These are phyloP conservation scores for Gasteruption jaculator DNA, from an alignment of 2,888 invertebrate genomes.

Conservation along the genomic window DNA sequence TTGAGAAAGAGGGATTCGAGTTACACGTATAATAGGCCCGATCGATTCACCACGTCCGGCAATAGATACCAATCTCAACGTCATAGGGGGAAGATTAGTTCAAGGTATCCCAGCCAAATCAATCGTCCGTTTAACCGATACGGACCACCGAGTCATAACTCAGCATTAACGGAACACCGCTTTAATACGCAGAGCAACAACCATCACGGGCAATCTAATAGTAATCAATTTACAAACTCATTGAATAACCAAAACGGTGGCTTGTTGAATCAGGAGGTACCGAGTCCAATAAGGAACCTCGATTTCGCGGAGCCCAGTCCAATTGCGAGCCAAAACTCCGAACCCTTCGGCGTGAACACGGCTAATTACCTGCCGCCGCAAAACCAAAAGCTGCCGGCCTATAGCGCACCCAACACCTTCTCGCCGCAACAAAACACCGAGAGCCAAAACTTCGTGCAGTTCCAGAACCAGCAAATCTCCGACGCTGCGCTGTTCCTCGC, in stretches of 20 bases:
- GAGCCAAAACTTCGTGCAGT: slow-evolving; percentile 26
- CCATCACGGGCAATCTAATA: slow-evolving; percentile 16
- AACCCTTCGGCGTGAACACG: slow-evolving; percentile 40
- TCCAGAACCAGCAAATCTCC: slow-evolving; percentile 35
- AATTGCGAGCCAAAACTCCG: slow-evolving; percentile 43
- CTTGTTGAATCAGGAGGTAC: slow-evolving; percentile 29
- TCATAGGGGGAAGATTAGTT: slow-evolving; percentile 28
- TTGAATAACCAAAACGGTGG: slow-evolving; percentile 15
- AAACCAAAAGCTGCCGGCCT: slow-evolving; percentile 41
- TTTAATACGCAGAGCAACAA: slow-evolving; percentile 10
- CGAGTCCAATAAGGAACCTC: slow-evolving; percentile 32
- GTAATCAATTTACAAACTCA: slow-evolving; percentile 18
- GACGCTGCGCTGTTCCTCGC: slow-evolving; percentile 42
- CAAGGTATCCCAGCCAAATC: slow-evolving; percentile 30
- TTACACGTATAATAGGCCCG: slow-evolving; percentile 34
- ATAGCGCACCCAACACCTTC: slow-evolving; percentile 22
- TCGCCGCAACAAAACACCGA: slow-evolving; percentile 9
- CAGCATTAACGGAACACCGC: slow-evolving; percentile 10
- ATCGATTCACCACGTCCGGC: slow-evolving; percentile 18
- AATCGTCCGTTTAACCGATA: slow-evolving; percentile 39
- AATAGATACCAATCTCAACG: slow-evolving; percentile 24
- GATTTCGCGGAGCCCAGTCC: slow-evolving; percentile 38
- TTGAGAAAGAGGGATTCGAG: slow-evolving; percentile 41
- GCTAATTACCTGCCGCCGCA: slow-evolving; percentile 46
- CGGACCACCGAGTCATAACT: slow-evolving; percentile 35